Evolutionary conservation across 2,113 vertebrate genomes (phyloP).

Genomic region (Proteles cristata): DNA sequence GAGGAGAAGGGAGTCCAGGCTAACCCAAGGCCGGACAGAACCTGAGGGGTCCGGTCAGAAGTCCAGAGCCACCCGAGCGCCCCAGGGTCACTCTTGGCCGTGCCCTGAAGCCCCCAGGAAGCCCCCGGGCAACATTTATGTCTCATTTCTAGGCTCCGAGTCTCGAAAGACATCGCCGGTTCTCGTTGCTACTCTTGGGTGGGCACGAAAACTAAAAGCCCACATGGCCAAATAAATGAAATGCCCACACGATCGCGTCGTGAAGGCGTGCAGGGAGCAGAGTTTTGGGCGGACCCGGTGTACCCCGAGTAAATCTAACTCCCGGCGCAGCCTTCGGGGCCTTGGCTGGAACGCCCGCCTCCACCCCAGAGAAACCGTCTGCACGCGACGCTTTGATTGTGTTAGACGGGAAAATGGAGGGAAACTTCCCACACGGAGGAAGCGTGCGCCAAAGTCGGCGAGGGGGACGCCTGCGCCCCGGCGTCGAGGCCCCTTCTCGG

Average conservation of each 20-base stretch:
- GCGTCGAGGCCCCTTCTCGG: not conserved
- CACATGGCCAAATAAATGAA: not conserved
- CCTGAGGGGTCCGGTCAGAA: too few relatives aligned
- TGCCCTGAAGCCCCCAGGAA: not conserved
- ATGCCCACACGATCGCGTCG: not conserved
- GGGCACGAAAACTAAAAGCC: not conserved
- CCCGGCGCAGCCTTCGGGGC: too few relatives aligned
- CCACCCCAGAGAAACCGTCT: not conserved
- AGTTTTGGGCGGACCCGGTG: not conserved
- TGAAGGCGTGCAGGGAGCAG: not conserved
- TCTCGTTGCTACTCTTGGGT: not conserved
- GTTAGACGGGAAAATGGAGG: not conserved
- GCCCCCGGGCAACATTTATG: not conserved
- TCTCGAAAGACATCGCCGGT: not conserved
- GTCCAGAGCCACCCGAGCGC: too few relatives aligned
- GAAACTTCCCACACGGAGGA: not conserved
- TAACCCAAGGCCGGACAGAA: too few relatives aligned
- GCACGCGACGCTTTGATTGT: not conserved
- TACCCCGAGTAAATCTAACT: too few relatives aligned
- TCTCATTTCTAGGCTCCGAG: not conserved
- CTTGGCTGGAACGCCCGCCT: not conserved
- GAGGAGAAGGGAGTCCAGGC: too few relatives aligned
- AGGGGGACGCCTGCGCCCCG: accelerated
- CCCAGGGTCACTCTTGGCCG: not conserved
- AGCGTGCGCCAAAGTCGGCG: not conserved